Percentiles rank a stretch among this genome's conserved stretches.
Conservation (phyloP, 1,140 invertebrate species). For the Anastatus disparis region DNA sequence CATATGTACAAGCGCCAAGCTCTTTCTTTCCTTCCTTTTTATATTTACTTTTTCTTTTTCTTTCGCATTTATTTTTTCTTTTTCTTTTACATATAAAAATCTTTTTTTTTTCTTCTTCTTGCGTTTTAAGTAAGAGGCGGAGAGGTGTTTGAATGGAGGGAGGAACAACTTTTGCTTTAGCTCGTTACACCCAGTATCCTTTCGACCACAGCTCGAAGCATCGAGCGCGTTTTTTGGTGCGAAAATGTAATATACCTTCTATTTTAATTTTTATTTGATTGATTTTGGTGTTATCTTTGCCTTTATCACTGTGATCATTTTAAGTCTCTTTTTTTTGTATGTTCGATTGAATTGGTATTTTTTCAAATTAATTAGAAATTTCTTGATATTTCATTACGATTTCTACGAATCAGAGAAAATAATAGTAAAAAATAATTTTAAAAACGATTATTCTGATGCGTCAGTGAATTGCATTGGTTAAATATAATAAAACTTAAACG, state of each 20-base stretch:
- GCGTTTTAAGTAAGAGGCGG: slow-evolving; percentile 6
- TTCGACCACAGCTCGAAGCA: slow-evolving; percentile 6
- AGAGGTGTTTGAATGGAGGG: slow-evolving; percentile 8
- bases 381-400: too few relatives aligned
- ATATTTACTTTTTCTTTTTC: neutral
- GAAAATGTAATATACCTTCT: neutral
- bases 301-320: too few relatives aligned
- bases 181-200: slow-evolving; percentile 11
- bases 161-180: neutral
- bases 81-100: too few relatives aligned
- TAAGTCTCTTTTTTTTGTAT: neutral
- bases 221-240: neutral
- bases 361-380: too few relatives aligned
- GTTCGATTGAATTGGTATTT: too few relatives aligned
- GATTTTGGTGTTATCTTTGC: too few relatives aligned
- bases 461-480: too few relatives aligned
- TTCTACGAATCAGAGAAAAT: too few relatives aligned
- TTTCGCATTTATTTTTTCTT: neutral
- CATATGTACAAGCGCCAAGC: neutral
- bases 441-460: too few relatives aligned
- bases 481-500: too few relatives aligned
- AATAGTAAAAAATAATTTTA: too few relatives aligned
- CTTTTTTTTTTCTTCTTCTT: neutral
- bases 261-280: neutral
- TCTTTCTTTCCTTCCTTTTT: neutral